Evolutionary conservation across 2,113 vertebrate genomes (phyloP).

Genomic region (Ahaetulla prasina): DNA sequence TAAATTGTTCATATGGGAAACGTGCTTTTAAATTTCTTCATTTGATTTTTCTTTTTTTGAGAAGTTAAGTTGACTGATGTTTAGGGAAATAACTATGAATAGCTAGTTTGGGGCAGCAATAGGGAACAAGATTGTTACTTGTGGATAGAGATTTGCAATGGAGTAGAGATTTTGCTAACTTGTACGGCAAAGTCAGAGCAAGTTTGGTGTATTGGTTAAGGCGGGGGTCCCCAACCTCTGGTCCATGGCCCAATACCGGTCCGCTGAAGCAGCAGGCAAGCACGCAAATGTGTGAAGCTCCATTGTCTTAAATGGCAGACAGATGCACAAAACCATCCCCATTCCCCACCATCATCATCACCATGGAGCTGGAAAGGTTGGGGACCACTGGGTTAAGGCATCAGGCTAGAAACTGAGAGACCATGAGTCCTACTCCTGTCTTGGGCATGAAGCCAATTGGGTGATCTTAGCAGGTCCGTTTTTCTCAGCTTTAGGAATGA

Average conservation of each 20-base stretch:
- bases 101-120: background rate
- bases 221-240: background rate
- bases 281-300: background rate
- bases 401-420: background rate
- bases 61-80: background rate
- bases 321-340: background rate
- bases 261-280: background rate
- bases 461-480: background rate
- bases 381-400: background rate
- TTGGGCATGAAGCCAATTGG: background rate
- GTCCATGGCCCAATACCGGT: background rate
- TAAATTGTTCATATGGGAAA: background rate
- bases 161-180: background rate
- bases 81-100: background rate
- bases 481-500: background rate
- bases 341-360: background rate
- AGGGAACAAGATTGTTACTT: background rate
- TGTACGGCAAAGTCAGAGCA: background rate
- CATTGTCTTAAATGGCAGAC: background rate
- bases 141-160: background rate
- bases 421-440: background rate
- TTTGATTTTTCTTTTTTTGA: background rate
- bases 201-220: background rate
- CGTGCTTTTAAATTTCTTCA: background rate
- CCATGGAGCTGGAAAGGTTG: background rate